Conservation (phyloP, 2,888 invertebrate species). For the Pristionchus entomophagus region DNA sequence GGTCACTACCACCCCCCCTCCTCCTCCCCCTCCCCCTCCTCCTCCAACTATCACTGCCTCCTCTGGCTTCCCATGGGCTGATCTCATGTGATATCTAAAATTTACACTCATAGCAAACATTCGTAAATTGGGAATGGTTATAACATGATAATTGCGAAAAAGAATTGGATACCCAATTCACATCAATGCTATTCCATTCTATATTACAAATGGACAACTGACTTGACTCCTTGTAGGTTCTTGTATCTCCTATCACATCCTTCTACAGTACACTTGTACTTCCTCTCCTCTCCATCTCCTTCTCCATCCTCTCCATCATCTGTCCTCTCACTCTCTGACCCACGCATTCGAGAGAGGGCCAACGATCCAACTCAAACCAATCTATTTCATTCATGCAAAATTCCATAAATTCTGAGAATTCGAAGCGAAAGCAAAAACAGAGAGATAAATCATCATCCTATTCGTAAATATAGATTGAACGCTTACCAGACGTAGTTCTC, state of each 20-base stretch:
- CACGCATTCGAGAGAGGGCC: constrained; percentile 1
- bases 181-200: not conserved
- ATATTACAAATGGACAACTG: not conserved
- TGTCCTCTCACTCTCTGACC: constrained; percentile 24
- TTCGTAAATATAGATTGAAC: too few relatives aligned
- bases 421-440: too few relatives aligned
- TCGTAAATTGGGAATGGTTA: too few relatives aligned
- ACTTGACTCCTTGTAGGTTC: constrained; percentile 50
- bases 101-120: too few relatives aligned
- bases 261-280: constrained; percentile 39
- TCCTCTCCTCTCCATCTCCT: constrained; percentile 45
- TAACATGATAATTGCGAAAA: too few relatives aligned
- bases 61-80: constrained; percentile 2
- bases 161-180: too few relatives aligned
- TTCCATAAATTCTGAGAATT: too few relatives aligned
- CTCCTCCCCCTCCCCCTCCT: not conserved
- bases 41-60: not conserved
- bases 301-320: constrained; percentile 41
- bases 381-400: too few relatives aligned
- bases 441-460: too few relatives aligned
- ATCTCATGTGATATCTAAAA: constrained; percentile 44
- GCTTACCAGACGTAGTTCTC: constrained; percentile 17
- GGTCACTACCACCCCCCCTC: too few relatives aligned
- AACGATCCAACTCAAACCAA: not conserved
- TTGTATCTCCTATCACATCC: constrained; percentile 46